Base-by-base conservation (phyloP, 2,888 invertebrate genomes). In the Ceratothoa steindachneri region DNA sequence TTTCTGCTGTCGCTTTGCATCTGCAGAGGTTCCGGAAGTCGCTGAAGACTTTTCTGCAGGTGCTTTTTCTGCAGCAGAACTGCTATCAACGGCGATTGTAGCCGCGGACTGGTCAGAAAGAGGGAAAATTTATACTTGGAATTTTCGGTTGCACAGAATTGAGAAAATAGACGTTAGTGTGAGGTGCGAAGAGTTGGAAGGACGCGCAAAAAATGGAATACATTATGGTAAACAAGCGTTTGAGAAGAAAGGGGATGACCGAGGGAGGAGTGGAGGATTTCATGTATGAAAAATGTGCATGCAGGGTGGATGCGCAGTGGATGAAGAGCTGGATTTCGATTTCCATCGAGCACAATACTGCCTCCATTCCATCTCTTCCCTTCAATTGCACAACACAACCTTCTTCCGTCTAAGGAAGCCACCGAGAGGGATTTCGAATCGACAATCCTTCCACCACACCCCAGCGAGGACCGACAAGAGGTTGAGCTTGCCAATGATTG, bases 1-100 rank as follows among this genome's bases (percentile, higher is more conserved):
- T 75, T 83, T 84, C 72, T 82, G 83, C 29, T 81, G 77, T 67
- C 84, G 81, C 67, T 82, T 82, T 31, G 82, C 70, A 82, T 86
- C 87, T 30, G 87, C 86, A 22, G 85, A 83, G 31, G 83, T 83
- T 51, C 41, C 67, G 15, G 67, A 67, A 0, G 41, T 19, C 1
- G 67, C 22, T 1, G 30, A 27, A 51, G 77, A 73, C n/a, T n/a
- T n/a, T 41, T 27, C 29, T 19, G 41, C n/a, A 72, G 77, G 51
- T 1, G 30, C 29, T 2, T 22, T 67, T 2, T 30, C 29, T 28
- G 3, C 28, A 22, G 31, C 22, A 29, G 72, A 69, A 0, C 74
- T 65, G 12, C 60, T 73, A 52, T 77, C 80, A 12, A 82, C 81
- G 64, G 82, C 82, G 73, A 82, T 81, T 53, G 82, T 82, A 55